Evolutionary conservation across 2,888 invertebrate species (phyloP), one percentile per base, ranked within the genome.

Genomic region (Macrosoma leucophasiata): DNA sequence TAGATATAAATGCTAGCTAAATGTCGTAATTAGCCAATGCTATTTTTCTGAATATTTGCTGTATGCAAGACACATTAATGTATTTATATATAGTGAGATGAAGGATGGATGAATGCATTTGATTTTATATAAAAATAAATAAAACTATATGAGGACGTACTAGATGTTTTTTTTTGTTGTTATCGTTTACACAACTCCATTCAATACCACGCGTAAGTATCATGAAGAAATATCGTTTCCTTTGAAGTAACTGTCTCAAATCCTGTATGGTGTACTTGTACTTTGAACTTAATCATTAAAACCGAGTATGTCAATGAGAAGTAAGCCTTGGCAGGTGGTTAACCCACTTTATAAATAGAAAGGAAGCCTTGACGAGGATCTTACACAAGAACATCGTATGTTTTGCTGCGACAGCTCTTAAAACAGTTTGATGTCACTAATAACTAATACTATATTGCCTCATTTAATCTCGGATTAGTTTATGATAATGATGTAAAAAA

Each of bases 21-120:
- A 74, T 78, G 68, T 76, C 72, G 62, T 72, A 66, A 74, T 77
- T 79, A 81, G 81, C 77, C 73, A 77, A 82, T 81, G 81, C 81
- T 82, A 81, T 79, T 78, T 36, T 79, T 79, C 72, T 72, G 73
- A 77, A 77, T 75, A 73, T 72, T 71, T 76, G 73, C 76, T 66
- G 66, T 74, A 70, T 70, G 78, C 73, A 66, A 62, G 52, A 59
- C 56, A 64, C 62, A 46, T 63, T 70, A 72, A 66, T 75, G 76
- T 82, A 81, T 81, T 81, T 82, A 82, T 78, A 74, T 75, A 74
- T 70, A 77, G 59, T 58, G 62, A 66, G 73, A 62, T 53, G 79
- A 76, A 34, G 81, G 53, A 79, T 77, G 79, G 66, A 71, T 62
- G 81, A 62, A 62, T 62, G 75, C 71, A 77, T 77, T 77, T 72